Base-by-base conservation (phyloP, 2,113 vertebrate genomes). In the Sula dactylatra region DNA sequence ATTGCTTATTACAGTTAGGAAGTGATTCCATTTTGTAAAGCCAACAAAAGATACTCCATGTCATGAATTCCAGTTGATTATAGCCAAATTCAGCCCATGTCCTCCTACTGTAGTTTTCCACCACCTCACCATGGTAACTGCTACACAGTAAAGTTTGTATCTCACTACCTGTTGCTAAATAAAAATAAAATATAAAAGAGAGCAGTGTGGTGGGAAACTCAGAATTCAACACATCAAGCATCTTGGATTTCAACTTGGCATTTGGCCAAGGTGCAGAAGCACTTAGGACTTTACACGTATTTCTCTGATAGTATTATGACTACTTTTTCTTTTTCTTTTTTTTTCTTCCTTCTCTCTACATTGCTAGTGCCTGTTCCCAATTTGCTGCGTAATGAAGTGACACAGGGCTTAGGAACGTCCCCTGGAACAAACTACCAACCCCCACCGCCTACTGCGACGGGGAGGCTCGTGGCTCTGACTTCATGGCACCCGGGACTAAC, bases 1-100 rank as follows among this genome's bases (percentile, higher is more conserved):
- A 54, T 54, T 45, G 62, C 78, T 87, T 54, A 65, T 76, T 93
- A 76, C 81, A 45, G 25, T 82, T 66, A 65, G 94, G 91, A 94
- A 97, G 91, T 82, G 79, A 94, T 96, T 96, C 95, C 87, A 91
- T 90, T 73, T 74, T 54, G n/a, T 64, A 59, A 88, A 86, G 91
- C 91, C 91, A 96, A 80, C 86, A 93, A 82, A 94, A 90, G 93
- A 78, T 40, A 89, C 42, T 89, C 59, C 42, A 5, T 22, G 89
- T 95, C 95, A 96, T 26, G 84, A 94, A 86, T 96, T 91, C 94
- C 82, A 91, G 85, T 77, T 70, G 89, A 55, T 92, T 73, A 93
- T 9, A 52, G 82, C 94, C 92, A 92, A 74, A 82, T 71, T 62
- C 93, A 64, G 45, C 50, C 89, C 62, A 5, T 71, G 20, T 54